A percentile compares a stretch with the other conserved stretches of the same genome.
These are phyloP conservation scores for Drosophila pruinosa DNA, from an alignment of 1,140 invertebrate species.

Conservation along the genomic window DNA sequence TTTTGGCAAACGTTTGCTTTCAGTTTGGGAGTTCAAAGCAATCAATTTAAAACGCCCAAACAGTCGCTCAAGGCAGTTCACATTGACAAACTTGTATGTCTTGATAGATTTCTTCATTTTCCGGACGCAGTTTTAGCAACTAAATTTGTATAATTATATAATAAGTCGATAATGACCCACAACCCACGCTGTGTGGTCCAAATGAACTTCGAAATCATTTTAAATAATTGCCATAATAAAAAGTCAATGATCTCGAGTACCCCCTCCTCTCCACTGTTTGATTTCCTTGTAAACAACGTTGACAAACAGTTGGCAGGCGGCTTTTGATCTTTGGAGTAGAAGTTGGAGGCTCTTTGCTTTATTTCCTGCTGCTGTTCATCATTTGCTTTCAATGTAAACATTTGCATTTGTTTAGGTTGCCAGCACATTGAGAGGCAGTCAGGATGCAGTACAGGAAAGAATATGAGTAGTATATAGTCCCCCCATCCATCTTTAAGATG, in stretches of 20 bases:
- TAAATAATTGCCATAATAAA: constrained; percentile 57
- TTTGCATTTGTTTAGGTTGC: constrained; percentile 52
- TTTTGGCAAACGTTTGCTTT: constrained; percentile 24
- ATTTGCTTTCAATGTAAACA: constrained; percentile 59
- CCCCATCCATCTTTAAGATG: neutral
- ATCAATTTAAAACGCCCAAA: constrained; percentile 13
- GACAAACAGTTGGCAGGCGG: constrained; percentile 51
- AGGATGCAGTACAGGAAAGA: constrained; percentile 3
- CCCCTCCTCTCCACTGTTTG: constrained; percentile 42
- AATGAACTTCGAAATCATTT: constrained; percentile 43
- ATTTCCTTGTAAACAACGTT: constrained; percentile 72
- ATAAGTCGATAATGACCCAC: constrained; percentile 5
- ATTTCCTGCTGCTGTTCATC: constrained; percentile 36
- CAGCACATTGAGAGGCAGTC: constrained; percentile 40
- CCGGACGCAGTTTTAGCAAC: neutral
- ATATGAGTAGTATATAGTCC: neutral
- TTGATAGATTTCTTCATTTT: constrained; percentile 9
- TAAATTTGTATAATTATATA: constrained; percentile 4
- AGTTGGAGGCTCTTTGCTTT: constrained; percentile 5
- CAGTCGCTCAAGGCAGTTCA: constrained; percentile 22
- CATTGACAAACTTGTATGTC: constrained; percentile 13
- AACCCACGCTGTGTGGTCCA: constrained; percentile 55
- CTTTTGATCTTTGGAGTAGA: constrained; percentile 56
- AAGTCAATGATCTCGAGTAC: constrained; percentile 35
- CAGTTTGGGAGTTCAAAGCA: constrained; percentile 12